Conservation (phyloP, 2,113 vertebrate genomes). For the Muntiacus muntjak region DNA sequence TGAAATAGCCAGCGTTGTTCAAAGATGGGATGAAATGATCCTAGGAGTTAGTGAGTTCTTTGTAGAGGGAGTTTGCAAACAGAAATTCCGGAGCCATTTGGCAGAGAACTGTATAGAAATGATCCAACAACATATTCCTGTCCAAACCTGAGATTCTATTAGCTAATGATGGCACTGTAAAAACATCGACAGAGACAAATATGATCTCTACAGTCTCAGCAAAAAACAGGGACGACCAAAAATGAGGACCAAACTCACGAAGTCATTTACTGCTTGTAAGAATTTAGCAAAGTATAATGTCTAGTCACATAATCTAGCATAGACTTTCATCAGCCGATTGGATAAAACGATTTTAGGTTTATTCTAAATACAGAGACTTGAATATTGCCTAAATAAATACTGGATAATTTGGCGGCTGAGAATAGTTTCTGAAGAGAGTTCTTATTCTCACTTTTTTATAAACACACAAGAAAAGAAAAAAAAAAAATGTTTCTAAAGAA, state of each 20-base stretch:
- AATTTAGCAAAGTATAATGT: neutral
- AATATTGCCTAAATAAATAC: slow-evolving; percentile 48
- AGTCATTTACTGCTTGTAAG: neutral
- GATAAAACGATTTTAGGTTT: neutral
- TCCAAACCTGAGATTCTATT: neutral
- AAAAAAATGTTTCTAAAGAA: slow-evolving; percentile 33
- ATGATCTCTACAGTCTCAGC: neutral
- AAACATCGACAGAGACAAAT: neutral
- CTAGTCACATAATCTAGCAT: neutral
- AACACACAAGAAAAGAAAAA: neutral
- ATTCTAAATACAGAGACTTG: neutral
- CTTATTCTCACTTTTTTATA: neutral
- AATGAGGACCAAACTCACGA: neutral
- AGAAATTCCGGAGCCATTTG: neutral
- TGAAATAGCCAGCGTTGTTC: neutral
- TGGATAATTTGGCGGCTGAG: neutral
- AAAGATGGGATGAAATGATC: neutral
- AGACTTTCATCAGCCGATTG: neutral
- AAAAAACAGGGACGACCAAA: neutral
- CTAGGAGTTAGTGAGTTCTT: neutral
- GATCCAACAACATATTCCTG: neutral
- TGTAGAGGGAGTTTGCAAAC: neutral
- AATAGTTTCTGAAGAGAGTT: neutral
- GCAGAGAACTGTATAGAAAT: neutral
- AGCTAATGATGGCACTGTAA: neutral